Evolutionary conservation across 2,113 vertebrate genomes (phyloP), one percentile per base, ranked within the genome.

Genomic region (Urocitellus parryii): DNA sequence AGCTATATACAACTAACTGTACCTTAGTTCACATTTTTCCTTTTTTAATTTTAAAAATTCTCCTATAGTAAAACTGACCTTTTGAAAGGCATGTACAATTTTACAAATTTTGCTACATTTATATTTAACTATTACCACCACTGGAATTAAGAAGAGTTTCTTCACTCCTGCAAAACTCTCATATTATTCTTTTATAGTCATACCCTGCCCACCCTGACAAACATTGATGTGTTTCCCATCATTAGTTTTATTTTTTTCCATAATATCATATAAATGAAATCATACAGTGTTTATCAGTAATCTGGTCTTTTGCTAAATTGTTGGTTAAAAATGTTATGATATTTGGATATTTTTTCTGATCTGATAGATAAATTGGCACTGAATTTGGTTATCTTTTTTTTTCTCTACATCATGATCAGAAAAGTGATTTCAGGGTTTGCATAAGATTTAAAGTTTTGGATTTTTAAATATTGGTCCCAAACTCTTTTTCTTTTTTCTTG

Each of bases 351-450:
- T 86, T 76, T 76, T 85, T 94, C 24, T 53, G 24, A 68, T 74
- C 51, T 77, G 56, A 22, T 58, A 58, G 48, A 92, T 74, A 80
- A 51, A 16, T 25, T 70, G n/a, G 48, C 32, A 61, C 80, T 91
- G 61, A 90, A 73, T 51, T 86, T 81, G n/a, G 45, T 3, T 56
- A 48, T 81, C 42, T 78, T 56, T 91, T 83, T 48, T 48, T 53
- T 58, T 22, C 90, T 99, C 99, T 6, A 25, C 97, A 95, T 99
- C 99, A 84, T 98, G 98, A 80, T 99, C 98, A 88, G 98, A 98
- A 98, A 99, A 99, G 98, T 99, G 99, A 97, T 99, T 99, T 98
- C 99, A 99, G 98, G 98, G 99, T 99, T 99, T 99, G 98, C 99
- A 99, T 5, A 98, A 98, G 56, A 1, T 98, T 99, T 97, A 99